phyloP scores from a whole-genome alignment of 2,888 invertebrate species.

The Aleiodes testaceus region DNA sequence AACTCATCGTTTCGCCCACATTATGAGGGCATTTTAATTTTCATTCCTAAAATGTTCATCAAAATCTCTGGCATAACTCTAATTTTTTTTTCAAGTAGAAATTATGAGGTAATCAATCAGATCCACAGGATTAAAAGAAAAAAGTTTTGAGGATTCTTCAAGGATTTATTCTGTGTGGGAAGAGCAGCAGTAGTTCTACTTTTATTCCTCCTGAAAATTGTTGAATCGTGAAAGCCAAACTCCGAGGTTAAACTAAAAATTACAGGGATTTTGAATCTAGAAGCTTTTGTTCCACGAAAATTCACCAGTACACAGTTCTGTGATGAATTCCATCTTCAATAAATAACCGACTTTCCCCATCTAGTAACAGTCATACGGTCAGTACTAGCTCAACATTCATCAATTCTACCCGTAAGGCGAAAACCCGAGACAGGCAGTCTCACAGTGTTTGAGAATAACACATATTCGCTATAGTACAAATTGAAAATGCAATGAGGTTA shows the following conservation, averaged over 20 bases:
- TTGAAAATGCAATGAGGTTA: constrained; percentile 26
- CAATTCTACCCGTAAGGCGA: constrained; percentile 21
- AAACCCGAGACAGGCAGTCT: constrained; percentile 11
- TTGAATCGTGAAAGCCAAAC: too few relatives aligned
- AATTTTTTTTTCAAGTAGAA: neutral
- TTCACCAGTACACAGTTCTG: neutral
- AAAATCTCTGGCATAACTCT: neutral
- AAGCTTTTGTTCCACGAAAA: too few relatives aligned
- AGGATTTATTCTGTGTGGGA: too few relatives aligned
- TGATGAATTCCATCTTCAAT: neutral
- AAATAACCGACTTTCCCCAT: constrained; percentile 13
- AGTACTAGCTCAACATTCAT: neutral
- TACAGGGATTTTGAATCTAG: too few relatives aligned
- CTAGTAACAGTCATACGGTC: neutral
- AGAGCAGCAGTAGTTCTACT: too few relatives aligned
- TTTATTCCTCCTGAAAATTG: too few relatives aligned
- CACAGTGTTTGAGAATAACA: constrained; percentile 14
- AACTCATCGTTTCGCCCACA: constrained; percentile 13
- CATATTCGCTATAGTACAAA: constrained; percentile 3
- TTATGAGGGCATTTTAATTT: neutral
- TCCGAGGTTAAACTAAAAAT: too few relatives aligned
- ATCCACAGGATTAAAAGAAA: neutral
- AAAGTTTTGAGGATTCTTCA: neutral
- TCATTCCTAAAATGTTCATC: constrained; percentile 2
- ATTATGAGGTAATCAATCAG: neutral